Conservation (phyloP, 2,113 vertebrate genomes). For the Phrynosoma blainvillii region DNA sequence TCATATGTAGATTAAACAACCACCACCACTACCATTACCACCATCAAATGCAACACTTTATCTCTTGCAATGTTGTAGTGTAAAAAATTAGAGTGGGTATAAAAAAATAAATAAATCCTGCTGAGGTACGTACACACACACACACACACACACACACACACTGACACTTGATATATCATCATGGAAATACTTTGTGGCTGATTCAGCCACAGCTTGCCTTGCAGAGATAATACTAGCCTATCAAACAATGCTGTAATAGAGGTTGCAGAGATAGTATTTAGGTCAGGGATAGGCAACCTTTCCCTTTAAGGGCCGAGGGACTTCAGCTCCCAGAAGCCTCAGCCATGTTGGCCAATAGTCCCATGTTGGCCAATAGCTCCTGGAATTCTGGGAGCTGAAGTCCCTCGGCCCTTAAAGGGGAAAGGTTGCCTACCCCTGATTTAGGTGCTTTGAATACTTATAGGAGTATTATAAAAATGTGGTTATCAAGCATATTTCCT, state of each 20-base stretch:
- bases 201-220: background rate
- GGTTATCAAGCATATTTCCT: background rate
- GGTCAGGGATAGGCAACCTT: no score
- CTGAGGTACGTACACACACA: background rate
- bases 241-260: no score
- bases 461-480: background rate
- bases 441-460: background rate
- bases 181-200: background rate
- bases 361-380: no score
- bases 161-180: no score
- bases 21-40: no score
- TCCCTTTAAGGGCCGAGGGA: no score
- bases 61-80: background rate
- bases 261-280: background rate
- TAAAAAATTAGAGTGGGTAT: background rate
- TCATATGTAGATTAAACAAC: background rate
- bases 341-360: no score
- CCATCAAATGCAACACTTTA: background rate
- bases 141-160: background rate
- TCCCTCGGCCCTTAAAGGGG: no score
- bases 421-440: no score
- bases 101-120: background rate
- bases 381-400: no score
- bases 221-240: background rate
- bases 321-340: no score